Evolutionary conservation across 2,113 vertebrate species (phyloP).

Genomic region (Girardinichthys multiradiatus): DNA sequence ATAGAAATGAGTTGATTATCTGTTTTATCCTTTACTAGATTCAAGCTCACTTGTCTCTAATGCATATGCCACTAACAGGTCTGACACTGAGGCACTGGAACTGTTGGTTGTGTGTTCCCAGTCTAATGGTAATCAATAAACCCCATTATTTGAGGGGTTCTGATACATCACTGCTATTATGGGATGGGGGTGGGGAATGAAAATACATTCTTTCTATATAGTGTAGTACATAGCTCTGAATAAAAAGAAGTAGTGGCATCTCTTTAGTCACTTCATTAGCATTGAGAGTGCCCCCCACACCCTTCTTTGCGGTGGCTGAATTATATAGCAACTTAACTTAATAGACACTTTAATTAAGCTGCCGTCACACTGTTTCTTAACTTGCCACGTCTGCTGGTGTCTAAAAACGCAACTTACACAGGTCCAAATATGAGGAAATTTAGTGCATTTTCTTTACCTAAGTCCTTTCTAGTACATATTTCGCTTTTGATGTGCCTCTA

Average conservation of each 20-base stretch:
- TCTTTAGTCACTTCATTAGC: constrained; percentile 22
- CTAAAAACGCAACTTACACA: too few species aligned
- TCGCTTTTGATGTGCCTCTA: too few species aligned
- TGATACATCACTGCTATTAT: constrained; percentile 61
- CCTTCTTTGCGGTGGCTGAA: neutral
- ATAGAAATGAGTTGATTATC: constrained; percentile 56
- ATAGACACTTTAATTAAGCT: neutral
- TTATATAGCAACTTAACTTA: neutral
- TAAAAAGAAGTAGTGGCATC: constrained; percentile 21
- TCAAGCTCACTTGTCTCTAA: constrained; percentile 4
- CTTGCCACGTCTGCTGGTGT: neutral
- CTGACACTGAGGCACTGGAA: constrained; percentile 18
- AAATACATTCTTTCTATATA: constrained; percentile 36
- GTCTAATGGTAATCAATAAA: constrained; percentile 53
- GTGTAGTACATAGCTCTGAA: constrained; percentile 11
- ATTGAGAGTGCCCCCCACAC: neutral
- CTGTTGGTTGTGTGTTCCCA: constrained; percentile 14
- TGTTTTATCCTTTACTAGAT: constrained; percentile 51
- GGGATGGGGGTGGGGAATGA: constrained; percentile 24
- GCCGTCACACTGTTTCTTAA: neutral
- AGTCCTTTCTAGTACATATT: too few species aligned
- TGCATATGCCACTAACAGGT: constrained; percentile 26
- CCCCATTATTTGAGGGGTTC: constrained; percentile 25
- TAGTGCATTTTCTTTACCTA: too few species aligned
- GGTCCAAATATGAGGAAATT: too few species aligned